Conservation (phyloP, 1,140 invertebrate species). For the Agrilus planipennis region DNA sequence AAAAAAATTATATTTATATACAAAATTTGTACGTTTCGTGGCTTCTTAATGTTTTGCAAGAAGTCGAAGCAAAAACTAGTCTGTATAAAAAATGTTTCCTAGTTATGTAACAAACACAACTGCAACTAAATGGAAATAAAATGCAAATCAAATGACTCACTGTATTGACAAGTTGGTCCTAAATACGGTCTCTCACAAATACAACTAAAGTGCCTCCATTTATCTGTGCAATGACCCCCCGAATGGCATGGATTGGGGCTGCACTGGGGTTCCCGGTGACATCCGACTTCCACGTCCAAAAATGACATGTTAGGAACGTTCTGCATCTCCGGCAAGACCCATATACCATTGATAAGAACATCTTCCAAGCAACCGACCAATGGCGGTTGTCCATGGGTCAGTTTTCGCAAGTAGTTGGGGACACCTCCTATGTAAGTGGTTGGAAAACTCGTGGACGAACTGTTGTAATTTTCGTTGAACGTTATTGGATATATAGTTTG, state of each 20-base stretch:
- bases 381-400: slow-evolving; percentile 57
- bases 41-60: no score
- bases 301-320: slow-evolving; percentile 21
- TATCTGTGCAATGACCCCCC: slow-evolving; percentile 74
- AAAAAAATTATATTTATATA: no score
- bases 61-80: no score
- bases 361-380: slow-evolving; percentile 90
- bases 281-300: slow-evolving; percentile 53
- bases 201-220: slow-evolving; percentile 80
- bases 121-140: no score
- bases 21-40: no score
- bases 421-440: slow-evolving; percentile 68
- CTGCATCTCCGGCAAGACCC: slow-evolving; percentile 39
- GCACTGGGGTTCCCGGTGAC: slow-evolving; percentile 69
- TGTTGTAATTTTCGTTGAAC: slow-evolving; percentile 48
- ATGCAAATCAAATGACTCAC: slow-evolving; percentile 48
- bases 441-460: slow-evolving; percentile 66
- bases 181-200: slow-evolving; percentile 76
- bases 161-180: slow-evolving; percentile 76
- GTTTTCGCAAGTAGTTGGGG: slow-evolving; percentile 48
- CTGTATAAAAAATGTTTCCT: no score
- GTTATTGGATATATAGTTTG: slow-evolving; percentile 78
- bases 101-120: no score
- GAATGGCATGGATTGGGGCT: slow-evolving; percentile 75
- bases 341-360: slow-evolving; percentile 71